Base-by-base conservation (phyloP, 2,113 vertebrate genomes). In the Nothoprocta perdicaria region DNA sequence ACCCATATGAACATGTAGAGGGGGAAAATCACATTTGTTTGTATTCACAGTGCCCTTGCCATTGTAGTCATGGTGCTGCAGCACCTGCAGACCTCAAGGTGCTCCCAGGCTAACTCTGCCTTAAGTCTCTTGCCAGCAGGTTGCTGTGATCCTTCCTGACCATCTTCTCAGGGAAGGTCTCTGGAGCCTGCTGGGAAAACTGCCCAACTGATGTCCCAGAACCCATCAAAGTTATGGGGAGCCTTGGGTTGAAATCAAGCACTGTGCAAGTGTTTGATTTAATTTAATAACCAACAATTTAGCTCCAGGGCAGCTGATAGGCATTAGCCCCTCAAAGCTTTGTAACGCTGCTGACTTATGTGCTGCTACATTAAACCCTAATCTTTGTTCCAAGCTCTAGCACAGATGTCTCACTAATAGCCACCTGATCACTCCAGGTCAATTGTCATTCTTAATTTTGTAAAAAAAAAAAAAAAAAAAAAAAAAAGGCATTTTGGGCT, bases 21-120 rank as follows among this genome's bases (percentile, higher is more conserved):
- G 40, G 9, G 29, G 31, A 66, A 43, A 18, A 69, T 58, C 35
- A 12, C 6, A 3, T 8, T 23, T 53, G 26, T 10, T 87, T 27
- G 9, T 4, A 24, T 5, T 29, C 45, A 27, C 57, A 65, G 22
- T n/a, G 19, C 16, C 45, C 31, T 68, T 55, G 52, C 31, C 4
- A 12, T 17, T 68, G 35, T 61, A 80, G 65, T 16, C 57, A 40
- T n/a, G 26, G 35, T 40, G 41, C 57, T 66, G 31, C 26, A 84
- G 55, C 18, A n/a, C 10, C 66, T 55, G 12, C 8, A 67, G 50
- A 29, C 9, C 40, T 78, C 76, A 48, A 65, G 27, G 29, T 46
- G 8, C 52, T 66, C 18, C 0, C 0, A 69, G 27, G 31, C 29
- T 33, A 40, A 17, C 12, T 85, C 67, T 3, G 0, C 5, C 22